Conservation (phyloP, 2,797 vertebrate species). For the Scomberomorus guttatus region DNA sequence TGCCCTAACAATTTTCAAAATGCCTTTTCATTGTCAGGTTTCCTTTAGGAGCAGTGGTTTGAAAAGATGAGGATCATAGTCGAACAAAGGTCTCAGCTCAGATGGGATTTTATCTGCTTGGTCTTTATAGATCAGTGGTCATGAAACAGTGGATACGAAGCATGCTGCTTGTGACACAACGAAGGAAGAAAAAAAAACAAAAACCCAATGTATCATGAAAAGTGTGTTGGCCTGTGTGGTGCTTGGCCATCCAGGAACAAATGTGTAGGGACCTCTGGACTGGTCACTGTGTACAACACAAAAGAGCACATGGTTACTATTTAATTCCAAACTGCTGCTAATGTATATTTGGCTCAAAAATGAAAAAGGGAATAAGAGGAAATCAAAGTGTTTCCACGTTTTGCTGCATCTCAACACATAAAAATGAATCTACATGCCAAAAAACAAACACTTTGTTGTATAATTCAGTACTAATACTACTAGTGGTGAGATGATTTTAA, state of each 20-base stretch:
- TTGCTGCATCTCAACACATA: constrained; percentile 71
- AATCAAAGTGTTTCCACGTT: constrained; percentile 71
- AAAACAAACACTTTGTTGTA: constrained; percentile 80
- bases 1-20: constrained; percentile 39
- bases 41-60: constrained; percentile 37
- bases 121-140: constrained; percentile 36
- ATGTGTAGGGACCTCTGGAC: constrained; percentile 52
- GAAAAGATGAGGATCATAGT: constrained; percentile 18
- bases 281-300: constrained; percentile 58
- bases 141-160: constrained; percentile 26
- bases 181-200: constrained; percentile 7
- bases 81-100: constrained; percentile 30
- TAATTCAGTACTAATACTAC: constrained; percentile 80
- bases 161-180: constrained; percentile 25
- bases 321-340: constrained; percentile 80
- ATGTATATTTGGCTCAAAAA: constrained; percentile 77
- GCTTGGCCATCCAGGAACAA: constrained; percentile 47
- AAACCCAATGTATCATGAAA: constrained; percentile 27
- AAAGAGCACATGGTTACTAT: constrained; percentile 70
- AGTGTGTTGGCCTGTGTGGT: constrained; percentile 39
- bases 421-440: constrained; percentile 83
- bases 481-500: constrained; percentile 76
- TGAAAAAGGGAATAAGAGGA: constrained; percentile 82
- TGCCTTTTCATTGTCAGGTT: constrained; percentile 54
- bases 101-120: constrained; percentile 34